A percentile compares a stretch with the other conserved stretches of the same genome.
Conservation (phyloP, 2,888 invertebrate genomes). For the Ochropleura plecta region DNA sequence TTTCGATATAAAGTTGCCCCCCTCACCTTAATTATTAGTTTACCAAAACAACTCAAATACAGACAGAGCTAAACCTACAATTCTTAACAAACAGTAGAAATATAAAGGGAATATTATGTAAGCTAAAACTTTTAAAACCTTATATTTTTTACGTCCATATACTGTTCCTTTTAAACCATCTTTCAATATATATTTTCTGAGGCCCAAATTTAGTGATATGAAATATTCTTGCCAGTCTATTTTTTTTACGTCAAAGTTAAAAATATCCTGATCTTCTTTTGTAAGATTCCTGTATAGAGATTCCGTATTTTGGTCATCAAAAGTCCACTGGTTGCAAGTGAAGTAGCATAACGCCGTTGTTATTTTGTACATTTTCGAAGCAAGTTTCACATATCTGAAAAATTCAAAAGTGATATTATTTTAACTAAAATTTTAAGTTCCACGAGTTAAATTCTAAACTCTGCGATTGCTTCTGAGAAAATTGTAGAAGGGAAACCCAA, state of each 20-base stretch:
- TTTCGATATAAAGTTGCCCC: neutral
- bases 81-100: conserved; percentile 16
- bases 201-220: fast-evolving
- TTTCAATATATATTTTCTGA: conserved; percentile 29
- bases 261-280: conserved; percentile 20
- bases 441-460: neutral
- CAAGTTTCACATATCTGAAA: conserved; percentile 26
- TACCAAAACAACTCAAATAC: neutral
- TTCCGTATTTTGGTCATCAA: conserved; percentile 24
- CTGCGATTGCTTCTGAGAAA: neutral
- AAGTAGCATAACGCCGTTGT: neutral
- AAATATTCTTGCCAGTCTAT: conserved; percentile 22
- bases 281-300: conserved; percentile 19
- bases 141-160: neutral
- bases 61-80: neutral
- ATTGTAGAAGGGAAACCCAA: neutral
- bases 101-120: conserved; percentile 16
- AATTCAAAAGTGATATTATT: neutral
- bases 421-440: neutral
- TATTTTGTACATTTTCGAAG: conserved; percentile 13
- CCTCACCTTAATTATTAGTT: neutral
- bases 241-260: conserved; percentile 22
- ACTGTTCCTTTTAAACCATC: conserved; percentile 22
- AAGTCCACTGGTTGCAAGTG: neutral
- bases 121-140: neutral